Evolutionary conservation across 2,888 invertebrate genomes (phyloP), one percentile per base, ranked within the genome.

Genomic region (Elmis aenea): DNA sequence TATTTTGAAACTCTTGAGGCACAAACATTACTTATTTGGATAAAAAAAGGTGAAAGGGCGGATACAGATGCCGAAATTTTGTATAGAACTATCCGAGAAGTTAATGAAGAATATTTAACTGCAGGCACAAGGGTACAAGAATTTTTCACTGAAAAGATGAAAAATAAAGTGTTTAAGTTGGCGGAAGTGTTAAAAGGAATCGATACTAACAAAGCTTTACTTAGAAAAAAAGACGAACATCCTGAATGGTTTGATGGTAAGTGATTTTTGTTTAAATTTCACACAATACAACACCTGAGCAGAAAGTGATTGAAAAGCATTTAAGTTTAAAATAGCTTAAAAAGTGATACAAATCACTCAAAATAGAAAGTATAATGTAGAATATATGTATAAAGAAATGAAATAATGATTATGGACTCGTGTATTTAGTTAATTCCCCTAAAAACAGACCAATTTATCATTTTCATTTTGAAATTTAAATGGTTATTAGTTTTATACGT

Each of bases 181-280:
- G 67, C 70, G 1, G 64, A 69, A 41, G 62, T 67, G 18, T 45
- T 72, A 20, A 61, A 65, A 33, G 63, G 63, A 16, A 57, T 67
- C 26, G 74, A 83, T 56, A 71, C 76, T 3, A 71, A 72, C 10
- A 80, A 81, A 50, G 71, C 73, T 0, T 38, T 59, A 29, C 69
- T 77, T 13, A 82, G 81, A 55, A 72, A 73, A 24, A 73, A 75
- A 44, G 69, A 74, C 5, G 80, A 84, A 42, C 83, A 90, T 65
- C 79, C 83, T 1, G 81, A 78, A 42, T 90, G 90, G 90, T 90
- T 90, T 68, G 73, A 76, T 70, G 85, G 86, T 70, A 72, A 50
- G n/a, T n/a, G 50, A 39, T 11, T 18, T 26, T 44, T 26, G 23
- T 42, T 42, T 13, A 6, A 9, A 32, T 10, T 41, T 38, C 18